These are phyloP conservation scores for Falcaria lacertinaria DNA, from an alignment of 2,888 invertebrate species.

Conservation along the genomic window DNA sequence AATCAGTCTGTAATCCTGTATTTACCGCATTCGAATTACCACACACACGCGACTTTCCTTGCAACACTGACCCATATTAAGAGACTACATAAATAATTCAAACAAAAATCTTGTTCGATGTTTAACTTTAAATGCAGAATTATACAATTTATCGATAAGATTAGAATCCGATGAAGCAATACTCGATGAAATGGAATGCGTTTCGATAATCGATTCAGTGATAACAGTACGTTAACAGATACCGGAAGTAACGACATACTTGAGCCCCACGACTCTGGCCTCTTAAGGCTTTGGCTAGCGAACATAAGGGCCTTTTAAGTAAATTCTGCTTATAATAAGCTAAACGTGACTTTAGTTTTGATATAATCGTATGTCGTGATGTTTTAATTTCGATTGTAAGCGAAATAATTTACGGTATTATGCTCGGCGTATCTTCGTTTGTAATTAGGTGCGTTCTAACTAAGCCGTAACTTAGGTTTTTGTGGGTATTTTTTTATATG, in stretches of 20 bases:
- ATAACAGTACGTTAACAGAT: background rate
- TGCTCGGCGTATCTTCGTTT: background rate
- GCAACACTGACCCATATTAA: too few relatives aligned
- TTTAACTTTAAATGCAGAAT: background rate
- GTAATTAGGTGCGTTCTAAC: background rate
- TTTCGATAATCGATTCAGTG: background rate
- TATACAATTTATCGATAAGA: background rate
- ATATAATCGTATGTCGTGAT: slow-evolving; percentile 3
- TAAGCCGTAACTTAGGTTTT: too few relatives aligned
- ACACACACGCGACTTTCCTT: too few relatives aligned
- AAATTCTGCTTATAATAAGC: slow-evolving; percentile 30
- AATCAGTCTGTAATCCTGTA: too few relatives aligned
- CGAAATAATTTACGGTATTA: slow-evolving; percentile 1
- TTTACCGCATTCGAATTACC: too few relatives aligned
- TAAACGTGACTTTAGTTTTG: slow-evolving; percentile 28
- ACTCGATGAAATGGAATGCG: background rate
- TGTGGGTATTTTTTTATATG: too few relatives aligned
- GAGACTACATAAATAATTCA: too few relatives aligned
- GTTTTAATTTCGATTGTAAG: slow-evolving; percentile 4
- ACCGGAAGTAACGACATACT: slow-evolving; percentile 1
- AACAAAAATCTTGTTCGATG: too few relatives aligned
- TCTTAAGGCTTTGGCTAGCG: background rate
- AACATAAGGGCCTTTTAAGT: slow-evolving; percentile 20
- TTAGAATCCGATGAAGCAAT: background rate
- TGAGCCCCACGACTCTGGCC: background rate